phyloP scores from a whole-genome alignment of 2,113 vertebrate genomes.

The Heterocephalus glaber region DNA sequence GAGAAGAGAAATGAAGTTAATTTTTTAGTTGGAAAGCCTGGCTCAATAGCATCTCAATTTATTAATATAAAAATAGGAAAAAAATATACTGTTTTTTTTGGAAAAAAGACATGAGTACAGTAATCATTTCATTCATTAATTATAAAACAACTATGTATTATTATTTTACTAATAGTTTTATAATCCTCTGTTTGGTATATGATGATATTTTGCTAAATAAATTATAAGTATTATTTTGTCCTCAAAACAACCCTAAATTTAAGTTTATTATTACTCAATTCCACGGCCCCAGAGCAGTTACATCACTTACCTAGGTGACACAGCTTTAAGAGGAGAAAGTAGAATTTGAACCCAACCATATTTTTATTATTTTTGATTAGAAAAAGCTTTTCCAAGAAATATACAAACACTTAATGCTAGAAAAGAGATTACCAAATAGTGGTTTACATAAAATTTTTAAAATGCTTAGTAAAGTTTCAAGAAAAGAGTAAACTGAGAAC shows the following conservation, averaged over 20 bases:
- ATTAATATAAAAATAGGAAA: neutral
- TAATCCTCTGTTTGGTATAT: neutral
- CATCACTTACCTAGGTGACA: neutral
- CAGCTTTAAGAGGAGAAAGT: neutral
- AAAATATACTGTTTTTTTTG: neutral
- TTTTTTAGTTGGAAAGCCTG: constrained; percentile 19
- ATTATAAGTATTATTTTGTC: neutral
- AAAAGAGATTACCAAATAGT: neutral
- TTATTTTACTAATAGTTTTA: neutral
- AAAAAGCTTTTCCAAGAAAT: neutral
- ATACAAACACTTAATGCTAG: neutral
- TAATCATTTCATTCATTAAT: constrained; percentile 1
- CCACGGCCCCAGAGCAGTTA: neutral
- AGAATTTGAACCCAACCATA: neutral
- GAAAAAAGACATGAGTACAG: neutral
- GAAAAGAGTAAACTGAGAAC: neutral
- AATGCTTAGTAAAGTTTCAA: neutral
- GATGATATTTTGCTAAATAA: neutral
- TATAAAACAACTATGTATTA: neutral
- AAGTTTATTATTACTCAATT: neutral
- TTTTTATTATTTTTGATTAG: neutral
- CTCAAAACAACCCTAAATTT: neutral
- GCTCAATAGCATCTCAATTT: neutral
- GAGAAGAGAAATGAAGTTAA: neutral
- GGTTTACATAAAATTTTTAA: neutral